Base-by-base conservation (phyloP, 2,888 invertebrate species). In the Diplolepis rosae region DNA sequence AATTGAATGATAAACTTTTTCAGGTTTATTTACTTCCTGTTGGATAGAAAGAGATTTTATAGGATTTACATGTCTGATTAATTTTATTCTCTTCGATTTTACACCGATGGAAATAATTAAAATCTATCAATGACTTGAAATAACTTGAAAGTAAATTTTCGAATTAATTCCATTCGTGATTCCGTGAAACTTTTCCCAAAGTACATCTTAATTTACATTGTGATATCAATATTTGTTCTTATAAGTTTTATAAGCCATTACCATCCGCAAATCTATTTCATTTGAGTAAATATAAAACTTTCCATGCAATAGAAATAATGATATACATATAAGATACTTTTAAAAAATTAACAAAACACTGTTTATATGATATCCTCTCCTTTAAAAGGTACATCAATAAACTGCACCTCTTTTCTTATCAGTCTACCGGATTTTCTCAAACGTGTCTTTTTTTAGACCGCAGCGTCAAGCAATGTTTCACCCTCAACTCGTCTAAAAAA, bases 51-150 rank as follows among this genome's bases (percentile, higher is more conserved):
- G 18, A 22, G 61, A 61, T 61, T 61, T 61, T 22, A 24, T 39
- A 39, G 61, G 61, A 61, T 61, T 61, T 35, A 61, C 61, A 24
- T 35, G 61, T 61, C 61, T 61, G 61, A 61, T 61, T 61, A 61
- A 61, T 61, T 61, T 61, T 35, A 61, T 61, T 61, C 61, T 61
- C 61, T 61, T 35, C 61, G 39, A 35, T 61, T 61, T 9, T 22
- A 35, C n/a, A 24, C 22, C 22, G 61, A 39, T 61, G n/a, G 61
- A 24, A 39, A 61, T 61, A 61, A 61, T 6, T 13, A 35, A 61
- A 7, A 39, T 61, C 61, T 18, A 61, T 24, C 35, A 13, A 22
- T 39, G 61, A 61, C 24, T 61, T 61, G 61, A 39, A 61, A 39
- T 35, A 35, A 61, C 35, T 24, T 24, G 61, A 61, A 61, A 61